A percentile compares a stretch with the other conserved stretches of the same genome.
Conservation (phyloP, 2,797 vertebrate genomes). For the Myotis daubentonii region DNA sequence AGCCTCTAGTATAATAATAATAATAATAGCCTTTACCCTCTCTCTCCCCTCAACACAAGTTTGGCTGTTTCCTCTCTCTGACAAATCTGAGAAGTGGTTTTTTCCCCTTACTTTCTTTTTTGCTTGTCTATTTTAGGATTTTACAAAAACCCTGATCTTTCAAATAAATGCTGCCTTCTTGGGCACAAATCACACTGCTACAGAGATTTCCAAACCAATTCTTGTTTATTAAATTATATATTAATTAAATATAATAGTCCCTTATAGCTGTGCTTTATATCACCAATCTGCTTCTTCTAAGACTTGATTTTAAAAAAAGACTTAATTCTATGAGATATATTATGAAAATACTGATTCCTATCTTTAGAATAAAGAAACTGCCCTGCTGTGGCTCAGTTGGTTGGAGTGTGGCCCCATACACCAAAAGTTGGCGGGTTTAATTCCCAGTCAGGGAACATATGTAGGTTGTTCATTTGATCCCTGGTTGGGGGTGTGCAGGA, state of each 20-base stretch:
- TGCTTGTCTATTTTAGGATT: not conserved
- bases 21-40: not conserved
- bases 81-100: not conserved
- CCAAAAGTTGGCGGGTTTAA: not conserved
- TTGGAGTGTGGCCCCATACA: no score
- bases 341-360: not conserved
- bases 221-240: not conserved
- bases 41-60: not conserved
- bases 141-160: conserved; percentile 35
- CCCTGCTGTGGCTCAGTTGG: no score
- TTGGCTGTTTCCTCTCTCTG: not conserved
- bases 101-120: not conserved
- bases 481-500: no score
- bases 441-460: not conserved
- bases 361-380: conserved; percentile 48
- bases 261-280: not conserved
- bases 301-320: not conserved
- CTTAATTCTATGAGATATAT: not conserved
- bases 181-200: conserved; percentile 8
- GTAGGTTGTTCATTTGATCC: no score
- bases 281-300: conserved; percentile 23
- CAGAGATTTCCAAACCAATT: conserved; percentile 35
- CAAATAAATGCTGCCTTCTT: conserved; percentile 45
- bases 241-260: not conserved
- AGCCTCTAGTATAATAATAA: not conserved